A percentile compares a stretch with the other conserved stretches of the same genome.
Conservation (phyloP, 2,113 vertebrate genomes). For the Crotophaga sulcirostris region DNA sequence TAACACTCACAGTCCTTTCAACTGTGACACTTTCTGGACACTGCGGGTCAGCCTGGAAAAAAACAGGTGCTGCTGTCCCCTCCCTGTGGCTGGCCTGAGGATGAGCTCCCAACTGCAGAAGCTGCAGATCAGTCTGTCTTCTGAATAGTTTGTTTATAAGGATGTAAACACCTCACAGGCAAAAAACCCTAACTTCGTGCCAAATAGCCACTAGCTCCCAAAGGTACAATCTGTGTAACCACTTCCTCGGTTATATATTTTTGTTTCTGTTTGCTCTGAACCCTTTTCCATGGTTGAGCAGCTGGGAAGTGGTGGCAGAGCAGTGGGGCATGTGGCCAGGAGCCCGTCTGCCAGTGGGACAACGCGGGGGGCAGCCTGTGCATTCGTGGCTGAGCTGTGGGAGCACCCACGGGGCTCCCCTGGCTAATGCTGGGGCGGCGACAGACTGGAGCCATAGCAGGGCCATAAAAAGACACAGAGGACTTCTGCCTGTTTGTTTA, state of each 20-base stretch:
- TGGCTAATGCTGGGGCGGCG: rapidly evolving
- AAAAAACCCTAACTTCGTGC: neutral
- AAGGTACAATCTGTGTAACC: neutral
- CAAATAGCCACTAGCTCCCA: neutral
- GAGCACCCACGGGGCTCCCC: neutral
- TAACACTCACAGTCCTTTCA: neutral
- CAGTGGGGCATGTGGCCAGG: rapidly evolving
- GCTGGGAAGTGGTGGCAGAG: neutral
- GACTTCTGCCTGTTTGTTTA: neutral
- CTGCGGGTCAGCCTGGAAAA: neutral
- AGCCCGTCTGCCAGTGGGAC: neutral
- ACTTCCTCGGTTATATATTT: neutral
- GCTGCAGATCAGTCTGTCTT: neutral
- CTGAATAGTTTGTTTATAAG: neutral
- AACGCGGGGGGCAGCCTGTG: rapidly evolving
- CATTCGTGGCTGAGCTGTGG: no score
- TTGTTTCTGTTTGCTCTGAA: neutral
- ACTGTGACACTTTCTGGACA: neutral
- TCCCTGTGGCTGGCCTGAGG: neutral
- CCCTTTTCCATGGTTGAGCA: neutral
- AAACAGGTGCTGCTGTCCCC: neutral
- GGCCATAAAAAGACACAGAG: neutral
- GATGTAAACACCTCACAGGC: neutral
- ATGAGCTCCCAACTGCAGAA: neutral
- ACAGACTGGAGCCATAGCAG: rapidly evolving